Evolutionary conservation across 2,888 invertebrate species (phyloP).

Genomic region (Saturnia japonica): DNA sequence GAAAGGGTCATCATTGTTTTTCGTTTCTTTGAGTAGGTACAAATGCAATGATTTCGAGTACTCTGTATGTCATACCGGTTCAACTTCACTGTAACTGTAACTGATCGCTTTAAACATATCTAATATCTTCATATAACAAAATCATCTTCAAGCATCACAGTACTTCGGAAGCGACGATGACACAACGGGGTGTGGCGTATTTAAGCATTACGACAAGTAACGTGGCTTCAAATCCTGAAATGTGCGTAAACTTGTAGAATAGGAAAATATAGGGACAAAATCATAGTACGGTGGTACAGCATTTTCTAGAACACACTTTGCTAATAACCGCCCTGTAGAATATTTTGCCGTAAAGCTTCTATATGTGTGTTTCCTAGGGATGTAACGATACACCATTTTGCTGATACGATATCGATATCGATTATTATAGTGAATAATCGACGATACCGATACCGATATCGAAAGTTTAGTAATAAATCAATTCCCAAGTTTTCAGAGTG

Average conservation of each 20-base stretch:
- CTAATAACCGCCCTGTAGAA: no score
- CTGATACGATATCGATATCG: no score
- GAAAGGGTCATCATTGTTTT: constrained; percentile 9
- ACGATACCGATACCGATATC: no score
- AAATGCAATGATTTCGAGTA: constrained; percentile 9
- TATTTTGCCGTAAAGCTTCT: not conserved
- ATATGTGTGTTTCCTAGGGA: no score
- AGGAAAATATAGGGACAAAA: not conserved
- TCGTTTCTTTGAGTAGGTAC: constrained; percentile 13
- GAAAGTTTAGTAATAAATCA: no score
- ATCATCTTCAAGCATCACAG: not conserved
- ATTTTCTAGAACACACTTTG: not conserved
- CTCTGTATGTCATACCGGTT: constrained; percentile 4
- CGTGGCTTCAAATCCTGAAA: not conserved
- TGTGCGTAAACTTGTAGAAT: not conserved
- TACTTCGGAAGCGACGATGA: not conserved
- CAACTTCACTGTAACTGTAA: constrained; percentile 1
- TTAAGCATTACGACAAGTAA: not conserved
- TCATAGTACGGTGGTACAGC: not conserved
- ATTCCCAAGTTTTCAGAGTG: no score
- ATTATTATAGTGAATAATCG: no score
- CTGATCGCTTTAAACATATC: constrained; percentile 9
- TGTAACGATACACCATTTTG: no score
- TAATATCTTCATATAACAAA: constrained; percentile 10
- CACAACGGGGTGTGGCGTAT: not conserved